Evolutionary conservation across 2,888 invertebrate species (phyloP).

Genomic region (Drosophila imparisetae): DNA sequence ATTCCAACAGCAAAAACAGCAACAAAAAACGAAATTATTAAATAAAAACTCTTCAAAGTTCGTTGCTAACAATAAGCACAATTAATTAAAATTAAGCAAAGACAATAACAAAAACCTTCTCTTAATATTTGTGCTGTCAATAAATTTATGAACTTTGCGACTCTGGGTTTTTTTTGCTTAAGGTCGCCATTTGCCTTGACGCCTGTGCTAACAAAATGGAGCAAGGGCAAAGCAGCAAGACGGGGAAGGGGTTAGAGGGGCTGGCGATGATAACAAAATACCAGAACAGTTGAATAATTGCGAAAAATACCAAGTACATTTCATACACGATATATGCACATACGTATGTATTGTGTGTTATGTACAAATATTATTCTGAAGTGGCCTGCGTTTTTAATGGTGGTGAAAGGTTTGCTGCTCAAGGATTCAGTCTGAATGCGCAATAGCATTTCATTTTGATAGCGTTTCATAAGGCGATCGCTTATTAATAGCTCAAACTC

Average conservation of each 20-base stretch:
- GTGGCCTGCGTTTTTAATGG: not conserved
- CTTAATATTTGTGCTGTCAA: conserved; percentile 71
- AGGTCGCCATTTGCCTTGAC: conserved; percentile 38
- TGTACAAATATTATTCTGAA: not conserved
- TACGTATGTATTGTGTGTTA: not conserved
- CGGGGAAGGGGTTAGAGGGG: no score
- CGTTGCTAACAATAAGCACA: conserved; percentile 59
- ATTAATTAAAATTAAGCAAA: conserved; percentile 72
- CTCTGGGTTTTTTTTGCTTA: conserved; percentile 58
- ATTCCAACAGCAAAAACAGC: conserved; percentile 16
- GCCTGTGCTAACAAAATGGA: conserved; percentile 45
- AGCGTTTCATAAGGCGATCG: conserved; percentile 25
- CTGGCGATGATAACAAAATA: conserved; percentile 10
- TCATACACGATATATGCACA: not conserved
- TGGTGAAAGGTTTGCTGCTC: not conserved
- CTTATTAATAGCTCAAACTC: conserved; percentile 38
- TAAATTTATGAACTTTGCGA: conserved; percentile 71
- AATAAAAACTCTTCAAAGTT: conserved; percentile 39
- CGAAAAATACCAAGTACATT: conserved; percentile 17
- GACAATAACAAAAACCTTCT: conserved; percentile 31
- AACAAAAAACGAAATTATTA: conserved; percentile 10
- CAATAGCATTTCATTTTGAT: conserved; percentile 15
- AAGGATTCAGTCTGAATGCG: conserved; percentile 28
- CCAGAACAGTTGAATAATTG: conserved; percentile 30
- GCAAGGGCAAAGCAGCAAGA: not conserved